Base-by-base conservation (phyloP, 2,797 vertebrate genomes). In the Neosilurus mollespiculum region DNA sequence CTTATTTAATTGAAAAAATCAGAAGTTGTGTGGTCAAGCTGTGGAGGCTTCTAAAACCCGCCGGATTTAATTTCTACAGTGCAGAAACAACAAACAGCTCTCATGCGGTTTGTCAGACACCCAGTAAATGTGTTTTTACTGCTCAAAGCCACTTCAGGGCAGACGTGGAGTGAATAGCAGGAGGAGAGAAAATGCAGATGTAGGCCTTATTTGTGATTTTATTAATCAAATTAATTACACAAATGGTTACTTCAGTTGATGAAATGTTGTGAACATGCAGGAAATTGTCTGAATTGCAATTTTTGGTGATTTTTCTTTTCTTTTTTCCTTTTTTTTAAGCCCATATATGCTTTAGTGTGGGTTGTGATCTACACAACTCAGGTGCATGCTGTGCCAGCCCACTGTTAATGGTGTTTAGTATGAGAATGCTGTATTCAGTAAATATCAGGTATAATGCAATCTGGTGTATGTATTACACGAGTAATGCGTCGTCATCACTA, bases 191-290 rank as follows among this genome's bases (percentile, higher is more conserved):
- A 85, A 80, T 58, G 83, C 84, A 87, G 66, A 87, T 85, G 83
- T 78, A 54, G 82, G 86, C 49, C 65, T 66, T 76, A 67, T 72
- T 86, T 84, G 71, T 62, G 73, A 53, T 61, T 87, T 84, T 84
- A 86, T 88, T 85, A 83, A 84, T 88, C 84, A 83, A 81, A 85
- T 88, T 81, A 87, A 87, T 88, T 85, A 87, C 81, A 73, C 59
- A 85, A 87, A 87, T 85, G 83, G 81, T 61, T 81, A 85, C 84
- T 88, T 43, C 49, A 49, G 82, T 85, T 86, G 81, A 88, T 86
- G 82, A 84, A 64, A 79, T 51, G 34, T 64, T 64, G 54, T 78
- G 73, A 88, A 86, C 72, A 78, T 30, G n/a, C 83, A 84, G 82
- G 80, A 64, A 85, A 86, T 86, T 59, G 24, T 81, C 78, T 53